phyloP scores from a whole-genome alignment of 1,140 invertebrate species.

The Tribolium castaneum region DNA sequence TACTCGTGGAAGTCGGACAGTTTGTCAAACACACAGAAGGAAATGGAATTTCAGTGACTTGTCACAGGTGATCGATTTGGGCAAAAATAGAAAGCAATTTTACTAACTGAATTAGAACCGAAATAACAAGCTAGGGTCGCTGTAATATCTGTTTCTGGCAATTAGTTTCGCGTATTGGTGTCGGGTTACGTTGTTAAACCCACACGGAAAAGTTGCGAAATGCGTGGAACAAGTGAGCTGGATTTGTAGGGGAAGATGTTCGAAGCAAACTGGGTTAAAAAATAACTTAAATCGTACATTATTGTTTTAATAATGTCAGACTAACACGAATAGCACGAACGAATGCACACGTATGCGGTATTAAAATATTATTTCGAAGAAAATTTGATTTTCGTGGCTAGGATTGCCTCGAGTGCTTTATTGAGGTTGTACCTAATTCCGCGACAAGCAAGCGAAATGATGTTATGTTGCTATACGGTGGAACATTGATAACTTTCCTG shows the following conservation, averaged over 20 bases:
- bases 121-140: not conserved
- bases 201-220: not conserved
- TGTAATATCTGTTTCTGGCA: not conserved
- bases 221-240: not conserved
- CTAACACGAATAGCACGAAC: not conserved
- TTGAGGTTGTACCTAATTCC: not conserved
- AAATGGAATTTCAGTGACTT: not conserved
- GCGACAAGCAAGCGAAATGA: not conserved
- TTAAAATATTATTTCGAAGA: not conserved
- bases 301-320: not conserved
- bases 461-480: not conserved
- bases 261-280: not conserved
- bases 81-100: not conserved
- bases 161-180: not conserved
- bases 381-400: not conserved
- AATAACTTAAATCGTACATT: not conserved
- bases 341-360: not conserved
- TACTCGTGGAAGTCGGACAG: no score
- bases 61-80: not conserved
- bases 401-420: not conserved
- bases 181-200: not conserved
- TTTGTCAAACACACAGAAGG: not conserved
- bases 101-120: not conserved
- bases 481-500: slow-evolving; percentile 10
- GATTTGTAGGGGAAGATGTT: not conserved